Conservation (phyloP, 2,797 vertebrate genomes). For the Eulemur albifrons region DNA sequence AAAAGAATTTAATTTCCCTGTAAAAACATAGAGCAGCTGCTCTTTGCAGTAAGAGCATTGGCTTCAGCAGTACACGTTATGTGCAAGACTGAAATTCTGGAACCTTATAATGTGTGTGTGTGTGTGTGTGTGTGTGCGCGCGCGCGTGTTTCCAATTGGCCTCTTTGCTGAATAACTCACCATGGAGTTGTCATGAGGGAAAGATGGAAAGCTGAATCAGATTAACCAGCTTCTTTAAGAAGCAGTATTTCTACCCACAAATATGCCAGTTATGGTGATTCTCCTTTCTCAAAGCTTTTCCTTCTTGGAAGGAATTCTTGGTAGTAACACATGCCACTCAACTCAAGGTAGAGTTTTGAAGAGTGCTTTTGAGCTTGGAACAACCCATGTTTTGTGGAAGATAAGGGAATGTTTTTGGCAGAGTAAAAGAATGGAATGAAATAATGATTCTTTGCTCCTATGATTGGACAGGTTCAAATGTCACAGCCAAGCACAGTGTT, state of each 20-base stretch:
- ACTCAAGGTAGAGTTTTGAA: background rate
- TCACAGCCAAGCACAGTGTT: background rate
- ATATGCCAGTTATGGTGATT: background rate
- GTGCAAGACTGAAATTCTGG: background rate
- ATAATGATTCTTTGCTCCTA: background rate
- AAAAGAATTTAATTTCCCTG: conserved; percentile 35
- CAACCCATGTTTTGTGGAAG: background rate
- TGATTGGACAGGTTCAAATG: background rate
- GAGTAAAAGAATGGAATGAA: background rate
- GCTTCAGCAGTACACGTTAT: background rate
- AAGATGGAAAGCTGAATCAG: conserved; percentile 45
- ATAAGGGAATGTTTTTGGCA: background rate
- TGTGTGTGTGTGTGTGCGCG: too few species aligned
- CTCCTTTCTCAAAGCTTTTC: background rate
- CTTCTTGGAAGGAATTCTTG: background rate
- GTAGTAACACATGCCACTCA: background rate
- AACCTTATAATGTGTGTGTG: background rate
- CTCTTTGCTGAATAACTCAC: conserved; percentile 37
- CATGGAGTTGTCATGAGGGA: background rate
- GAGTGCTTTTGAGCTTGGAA: background rate
- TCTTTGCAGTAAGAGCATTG: background rate
- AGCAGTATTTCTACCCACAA: background rate
- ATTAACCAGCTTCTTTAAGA: background rate
- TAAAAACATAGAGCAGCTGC: background rate
- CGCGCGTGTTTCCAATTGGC: background rate